Percentiles rank a stretch among this genome's conserved stretches.
phyloP scores from a whole-genome alignment of 1,140 invertebrate species.

The Meloidogyne hapla region DNA sequence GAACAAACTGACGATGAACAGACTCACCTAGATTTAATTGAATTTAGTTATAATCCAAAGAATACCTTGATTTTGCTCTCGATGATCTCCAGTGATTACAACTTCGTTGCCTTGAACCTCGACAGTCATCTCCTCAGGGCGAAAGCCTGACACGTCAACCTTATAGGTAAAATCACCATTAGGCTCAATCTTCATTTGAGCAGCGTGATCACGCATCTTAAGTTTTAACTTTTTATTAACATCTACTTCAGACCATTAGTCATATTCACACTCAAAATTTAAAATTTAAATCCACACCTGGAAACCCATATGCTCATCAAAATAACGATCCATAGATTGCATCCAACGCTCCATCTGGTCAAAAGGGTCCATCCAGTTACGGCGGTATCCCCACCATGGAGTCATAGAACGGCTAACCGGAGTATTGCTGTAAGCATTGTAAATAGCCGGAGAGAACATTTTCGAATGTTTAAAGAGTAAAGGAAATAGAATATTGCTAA shows the following conservation, averaged over 20 bases:
- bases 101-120: slow-evolving; percentile 34
- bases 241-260: no score
- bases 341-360: slow-evolving; percentile 2
- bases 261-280: no score
- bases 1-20: slow-evolving; percentile 15
- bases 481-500: neutral
- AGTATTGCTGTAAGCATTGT: neutral
- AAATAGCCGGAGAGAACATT: neutral
- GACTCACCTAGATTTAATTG: slow-evolving; percentile 1
- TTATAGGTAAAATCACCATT: slow-evolving; percentile 31
- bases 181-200: slow-evolving; percentile 3
- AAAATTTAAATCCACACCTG: neutral
- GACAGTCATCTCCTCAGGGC: slow-evolving; percentile 33
- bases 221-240: no score
- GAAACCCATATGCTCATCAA: neutral
- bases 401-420: neutral
- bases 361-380: neutral
- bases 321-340: neutral
- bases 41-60: neutral
- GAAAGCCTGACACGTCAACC: slow-evolving; percentile 30
- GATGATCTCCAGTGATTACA: slow-evolving; percentile 29
- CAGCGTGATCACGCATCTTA: slow-evolving; percentile 13
- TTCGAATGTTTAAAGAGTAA: neutral
- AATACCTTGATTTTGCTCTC: slow-evolving; percentile 10
- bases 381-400: neutral